A percentile compares a stretch with the other conserved stretches of the same genome.
Conservation (phyloP, 1,140 invertebrate species). For the Muscidifurax raptorellus region DNA sequence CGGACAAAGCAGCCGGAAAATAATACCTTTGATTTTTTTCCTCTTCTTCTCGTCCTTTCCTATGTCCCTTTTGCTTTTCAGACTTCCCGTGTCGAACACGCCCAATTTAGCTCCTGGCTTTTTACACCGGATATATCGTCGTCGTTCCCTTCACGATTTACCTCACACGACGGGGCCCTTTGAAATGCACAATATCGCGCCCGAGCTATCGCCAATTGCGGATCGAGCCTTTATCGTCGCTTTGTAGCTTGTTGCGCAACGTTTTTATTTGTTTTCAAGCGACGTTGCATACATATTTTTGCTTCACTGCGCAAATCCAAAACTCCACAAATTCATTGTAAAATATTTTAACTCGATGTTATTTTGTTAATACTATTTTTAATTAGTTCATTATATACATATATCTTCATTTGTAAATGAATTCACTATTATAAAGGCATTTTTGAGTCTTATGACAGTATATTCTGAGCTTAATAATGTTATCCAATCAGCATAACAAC, state of each 20-base stretch:
- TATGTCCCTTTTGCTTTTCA: background rate
- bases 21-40: constrained; percentile 36
- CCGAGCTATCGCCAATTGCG: background rate
- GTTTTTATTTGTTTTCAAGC: background rate
- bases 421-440: no score
- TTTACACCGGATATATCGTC: constrained; percentile 1
- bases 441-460: no score
- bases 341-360: background rate
- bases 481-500: no score
- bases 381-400: no score
- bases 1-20: constrained; percentile 34
- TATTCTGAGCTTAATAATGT: no score
- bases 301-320: background rate
- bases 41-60: background rate
- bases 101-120: constrained; percentile 17
- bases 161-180: background rate
- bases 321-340: no score
- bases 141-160: constrained; percentile 5
- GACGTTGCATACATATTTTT: background rate
- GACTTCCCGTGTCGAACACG: background rate
- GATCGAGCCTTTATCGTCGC: background rate
- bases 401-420: no score
- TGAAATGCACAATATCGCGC: constrained; percentile 1
- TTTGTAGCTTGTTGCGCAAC: background rate
- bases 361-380: no score